Evolutionary conservation across 2,797 vertebrate genomes (phyloP).

Genomic region (Sarcophilus harrisii): DNA sequence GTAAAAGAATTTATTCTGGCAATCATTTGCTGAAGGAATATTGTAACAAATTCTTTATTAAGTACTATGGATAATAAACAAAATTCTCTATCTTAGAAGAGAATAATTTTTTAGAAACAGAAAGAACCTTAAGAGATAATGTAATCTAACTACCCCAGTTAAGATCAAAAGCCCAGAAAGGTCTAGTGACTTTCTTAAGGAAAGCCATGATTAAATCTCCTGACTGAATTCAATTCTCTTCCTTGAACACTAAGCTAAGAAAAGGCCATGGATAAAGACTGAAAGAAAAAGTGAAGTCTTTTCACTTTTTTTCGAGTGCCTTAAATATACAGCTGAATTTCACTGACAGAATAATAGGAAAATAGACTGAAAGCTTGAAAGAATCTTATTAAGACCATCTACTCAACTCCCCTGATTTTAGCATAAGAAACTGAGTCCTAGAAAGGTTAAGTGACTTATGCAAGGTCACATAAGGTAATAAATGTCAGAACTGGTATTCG

Average conservation of each 20-base stretch:
- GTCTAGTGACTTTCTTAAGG: background rate
- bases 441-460: background rate
- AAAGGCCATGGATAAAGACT: background rate
- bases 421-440: background rate
- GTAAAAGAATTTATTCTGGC: background rate
- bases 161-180: background rate
- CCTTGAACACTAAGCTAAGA: background rate
- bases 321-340: background rate
- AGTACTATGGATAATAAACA: background rate
- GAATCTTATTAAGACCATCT: background rate
- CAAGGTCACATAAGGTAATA: background rate
- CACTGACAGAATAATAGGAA: conserved; percentile 19
- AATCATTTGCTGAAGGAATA: background rate
- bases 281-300: background rate
- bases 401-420: background rate
- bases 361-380: conserved; percentile 1
- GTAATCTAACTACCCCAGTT: background rate
- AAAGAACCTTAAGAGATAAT: background rate
- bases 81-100: background rate
- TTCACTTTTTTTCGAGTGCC: background rate
- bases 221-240: background rate
- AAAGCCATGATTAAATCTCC: background rate
- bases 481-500: background rate
- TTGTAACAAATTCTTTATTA: background rate
- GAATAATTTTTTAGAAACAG: background rate